Conservation (phyloP, 2,797 vertebrate species). For the Pseudochromis fuscus region DNA sequence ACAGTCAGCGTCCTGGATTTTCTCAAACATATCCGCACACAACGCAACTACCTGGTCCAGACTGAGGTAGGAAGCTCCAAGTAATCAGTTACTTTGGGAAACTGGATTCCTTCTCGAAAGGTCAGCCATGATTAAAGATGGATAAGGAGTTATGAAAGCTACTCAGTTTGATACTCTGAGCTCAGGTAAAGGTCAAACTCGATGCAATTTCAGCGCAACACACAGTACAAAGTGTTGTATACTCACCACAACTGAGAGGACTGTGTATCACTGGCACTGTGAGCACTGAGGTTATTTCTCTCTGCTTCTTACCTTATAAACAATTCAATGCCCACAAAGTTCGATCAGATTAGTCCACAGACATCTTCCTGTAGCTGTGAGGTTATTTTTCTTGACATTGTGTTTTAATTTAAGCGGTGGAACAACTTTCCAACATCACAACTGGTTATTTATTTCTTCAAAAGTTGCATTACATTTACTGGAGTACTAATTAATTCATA, state of each 20-base stretch:
- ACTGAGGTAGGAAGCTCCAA: conserved; percentile 89
- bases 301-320: background rate
- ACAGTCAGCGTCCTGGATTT: conserved; percentile 97
- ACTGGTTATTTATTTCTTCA: no score
- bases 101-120: conserved; percentile 48
- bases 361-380: background rate
- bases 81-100: conserved; percentile 14
- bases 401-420: no score
- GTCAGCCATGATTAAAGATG: conserved; percentile 60
- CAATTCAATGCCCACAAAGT: no score
- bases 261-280: background rate
- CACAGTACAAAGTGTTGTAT: conserved; percentile 39
- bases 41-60: conserved; percentile 99
- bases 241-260: conserved; percentile 8
- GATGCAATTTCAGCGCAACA: conserved; percentile 35
- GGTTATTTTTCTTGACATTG: background rate
- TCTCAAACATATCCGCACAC: conserved; percentile 99
- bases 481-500: no score
- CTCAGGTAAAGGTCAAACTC: conserved; percentile 60
- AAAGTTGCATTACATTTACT: no score
- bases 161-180: conserved; percentile 46
- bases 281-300: background rate
- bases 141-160: conserved; percentile 52
- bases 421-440: no score
- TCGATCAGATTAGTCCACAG: background rate